Base-by-base conservation (phyloP, 64 coral and sea anemone species). In the Exaiptasia diaphana region DNA sequence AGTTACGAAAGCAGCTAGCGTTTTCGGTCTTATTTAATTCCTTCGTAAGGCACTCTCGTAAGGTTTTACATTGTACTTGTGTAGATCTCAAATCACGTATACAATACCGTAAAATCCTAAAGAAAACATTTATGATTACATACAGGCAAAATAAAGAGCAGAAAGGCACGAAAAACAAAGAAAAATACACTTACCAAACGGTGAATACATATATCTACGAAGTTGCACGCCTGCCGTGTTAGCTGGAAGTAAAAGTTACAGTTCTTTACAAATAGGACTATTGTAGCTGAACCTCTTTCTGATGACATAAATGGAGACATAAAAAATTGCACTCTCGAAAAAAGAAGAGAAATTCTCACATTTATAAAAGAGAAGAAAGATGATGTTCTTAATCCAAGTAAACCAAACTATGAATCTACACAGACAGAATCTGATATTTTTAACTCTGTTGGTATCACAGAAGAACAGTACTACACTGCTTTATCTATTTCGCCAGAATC, bases 221-320 rank as follows among this genome's bases (percentile, higher is more conserved):
- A 56, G 26, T n/a, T n/a, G n/a, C n/a, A n/a, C n/a, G n/a, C n/a
- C n/a, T n/a, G n/a, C n/a, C n/a, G n/a, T n/a, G n/a, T n/a, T n/a
- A n/a, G n/a, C n/a, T n/a, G n/a, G n/a, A n/a, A n/a, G n/a, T n/a
- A n/a, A n/a, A n/a, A n/a, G n/a, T n/a, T n/a, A 24, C 75, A 78
- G 75, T 78, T 77, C 34, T 77, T 77, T 29, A 77, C 74, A 53
- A 77, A 54, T 35, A 77, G n/a, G n/a, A 77, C 74, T 33, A 77
- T 77, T 53, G 48, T 77, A 35, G 74, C 74, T 4, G 74, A 77
- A 53, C 74, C 74, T 52, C 74, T 77, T n/a, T 32, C 48, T 20
- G 2, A 77, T 59, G 50, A 76, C 31, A 38, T 76, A 28, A 32
- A 68, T 37, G 30, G 20, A 40, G 28, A 68, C 31, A 34, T 37